Evolutionary conservation across 2,113 vertebrate species (phyloP).

Genomic region (Lamprotornis superbus): DNA sequence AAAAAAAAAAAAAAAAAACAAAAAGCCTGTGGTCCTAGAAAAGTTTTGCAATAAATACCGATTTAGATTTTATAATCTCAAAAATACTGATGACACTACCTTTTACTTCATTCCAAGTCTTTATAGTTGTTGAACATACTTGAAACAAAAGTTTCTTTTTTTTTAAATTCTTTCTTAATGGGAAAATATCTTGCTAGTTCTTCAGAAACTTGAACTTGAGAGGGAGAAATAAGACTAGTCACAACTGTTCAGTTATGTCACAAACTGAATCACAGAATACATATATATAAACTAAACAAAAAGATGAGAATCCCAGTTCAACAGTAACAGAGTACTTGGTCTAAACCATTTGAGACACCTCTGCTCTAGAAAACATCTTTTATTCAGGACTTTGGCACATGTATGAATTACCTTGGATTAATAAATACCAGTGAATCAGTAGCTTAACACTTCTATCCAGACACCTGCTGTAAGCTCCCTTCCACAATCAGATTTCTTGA

Average conservation of each 20-base stretch:
- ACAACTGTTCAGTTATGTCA: not conserved
- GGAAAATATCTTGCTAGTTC: not conserved
- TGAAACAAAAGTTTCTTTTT: not conserved
- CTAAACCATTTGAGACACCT: not conserved
- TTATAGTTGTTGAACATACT: not conserved
- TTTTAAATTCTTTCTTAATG: not conserved
- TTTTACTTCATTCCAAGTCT: not conserved
- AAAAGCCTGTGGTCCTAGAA: not conserved
- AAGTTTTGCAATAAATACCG: not conserved
- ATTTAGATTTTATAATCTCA: not conserved
- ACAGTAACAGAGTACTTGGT: not conserved
- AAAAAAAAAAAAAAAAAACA: not conserved
- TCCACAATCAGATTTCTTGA: not conserved
- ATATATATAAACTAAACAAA: not conserved
- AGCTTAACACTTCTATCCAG: not conserved
- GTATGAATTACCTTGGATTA: not conserved
- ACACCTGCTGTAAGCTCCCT: not conserved
- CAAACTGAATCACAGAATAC: not conserved
- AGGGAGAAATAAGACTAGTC: not conserved
- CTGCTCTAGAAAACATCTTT: not conserved
- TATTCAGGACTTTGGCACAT: not conserved
- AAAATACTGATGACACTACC: not conserved
- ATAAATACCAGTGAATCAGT: not conserved
- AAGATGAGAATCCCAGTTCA: not conserved
- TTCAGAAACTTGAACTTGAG: not conserved